Conservation (phyloP, 2,888 invertebrate species). For the Nephrotoma appendiculata region DNA sequence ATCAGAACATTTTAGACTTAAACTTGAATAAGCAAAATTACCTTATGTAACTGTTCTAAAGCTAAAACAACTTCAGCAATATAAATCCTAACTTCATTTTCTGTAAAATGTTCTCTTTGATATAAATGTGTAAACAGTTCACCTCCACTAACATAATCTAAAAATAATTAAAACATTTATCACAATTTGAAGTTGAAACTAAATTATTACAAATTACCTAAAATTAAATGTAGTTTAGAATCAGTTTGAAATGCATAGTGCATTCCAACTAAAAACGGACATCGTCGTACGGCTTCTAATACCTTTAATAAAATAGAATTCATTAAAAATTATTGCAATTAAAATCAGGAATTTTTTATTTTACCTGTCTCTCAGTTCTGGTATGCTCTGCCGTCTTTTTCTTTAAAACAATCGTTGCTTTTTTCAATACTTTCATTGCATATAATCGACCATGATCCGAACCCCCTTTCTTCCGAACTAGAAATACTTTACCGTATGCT, state of each 20-base stretch:
- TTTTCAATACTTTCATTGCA: conserved; percentile 97
- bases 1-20: conserved; percentile 11
- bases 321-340: not conserved
- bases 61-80: conserved; percentile 94
- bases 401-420: conserved; percentile 87
- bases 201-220: conserved; percentile 47
- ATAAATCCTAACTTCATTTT: conserved; percentile 81
- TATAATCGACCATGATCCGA: conserved; percentile 79
- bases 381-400: conserved; percentile 95
- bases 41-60: conserved; percentile 81
- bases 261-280: conserved; percentile 90
- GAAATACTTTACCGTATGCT: conserved; percentile 94
- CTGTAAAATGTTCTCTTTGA: conserved; percentile 82
- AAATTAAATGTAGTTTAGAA: conserved; percentile 87
- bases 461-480: conserved; percentile 83
- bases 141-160: conserved; percentile 95
- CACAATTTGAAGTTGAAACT: not conserved
- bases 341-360: conserved; percentile 11
- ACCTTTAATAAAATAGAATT: conserved; percentile 40
- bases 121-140: conserved; percentile 95
- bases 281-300: conserved; percentile 83
- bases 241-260: conserved; percentile 99
- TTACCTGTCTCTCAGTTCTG: conserved; percentile 80
- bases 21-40: not conserved
- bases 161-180: conserved; percentile 16